Evolutionary conservation across 1,140 invertebrate genomes (phyloP).

Genomic region (Cyclargus thomasi): DNA sequence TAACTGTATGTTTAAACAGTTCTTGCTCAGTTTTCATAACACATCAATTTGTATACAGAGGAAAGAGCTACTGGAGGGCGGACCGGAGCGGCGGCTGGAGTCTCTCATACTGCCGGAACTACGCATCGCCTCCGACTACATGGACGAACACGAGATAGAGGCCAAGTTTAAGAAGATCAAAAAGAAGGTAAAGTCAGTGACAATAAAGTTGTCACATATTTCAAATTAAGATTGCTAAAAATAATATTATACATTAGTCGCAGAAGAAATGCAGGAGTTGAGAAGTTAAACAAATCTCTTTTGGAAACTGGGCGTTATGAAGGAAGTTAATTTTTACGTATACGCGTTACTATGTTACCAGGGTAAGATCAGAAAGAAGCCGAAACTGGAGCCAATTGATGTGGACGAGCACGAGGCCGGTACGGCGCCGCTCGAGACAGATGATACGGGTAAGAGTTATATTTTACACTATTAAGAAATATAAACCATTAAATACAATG

Average conservation of each 20-base stretch:
- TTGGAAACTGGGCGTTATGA: too few species aligned
- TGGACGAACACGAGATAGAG: constrained; percentile 87
- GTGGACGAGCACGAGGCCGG: constrained; percentile 59
- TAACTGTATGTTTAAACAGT: too few species aligned
- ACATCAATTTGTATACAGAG: too few species aligned
- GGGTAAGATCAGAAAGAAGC: constrained; percentile 74
- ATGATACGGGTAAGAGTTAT: constrained; percentile 56
- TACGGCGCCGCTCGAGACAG: constrained; percentile 54
- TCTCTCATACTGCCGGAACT: constrained; percentile 80
- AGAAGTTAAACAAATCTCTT: not conserved
- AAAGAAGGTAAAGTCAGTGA: constrained; percentile 89
- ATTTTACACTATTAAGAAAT: constrained; percentile 9
- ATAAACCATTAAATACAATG: not conserved
- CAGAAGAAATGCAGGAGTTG: too few species aligned
- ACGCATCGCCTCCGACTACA: constrained; percentile 91
- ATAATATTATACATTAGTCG: too few species aligned
- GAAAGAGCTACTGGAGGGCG: constrained; percentile 39
- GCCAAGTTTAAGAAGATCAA: constrained; percentile 95
- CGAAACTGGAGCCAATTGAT: constrained; percentile 71
- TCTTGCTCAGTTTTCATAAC: too few species aligned
- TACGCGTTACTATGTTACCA: constrained; percentile 18
- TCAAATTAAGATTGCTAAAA: too few species aligned
- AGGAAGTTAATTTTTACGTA: too few species aligned
- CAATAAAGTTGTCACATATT: too few species aligned
- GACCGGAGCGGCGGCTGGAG: constrained; percentile 82